These are phyloP conservation scores for Murina feae DNA, from an alignment of 2,113 vertebrate species.

Conservation along the genomic window DNA sequence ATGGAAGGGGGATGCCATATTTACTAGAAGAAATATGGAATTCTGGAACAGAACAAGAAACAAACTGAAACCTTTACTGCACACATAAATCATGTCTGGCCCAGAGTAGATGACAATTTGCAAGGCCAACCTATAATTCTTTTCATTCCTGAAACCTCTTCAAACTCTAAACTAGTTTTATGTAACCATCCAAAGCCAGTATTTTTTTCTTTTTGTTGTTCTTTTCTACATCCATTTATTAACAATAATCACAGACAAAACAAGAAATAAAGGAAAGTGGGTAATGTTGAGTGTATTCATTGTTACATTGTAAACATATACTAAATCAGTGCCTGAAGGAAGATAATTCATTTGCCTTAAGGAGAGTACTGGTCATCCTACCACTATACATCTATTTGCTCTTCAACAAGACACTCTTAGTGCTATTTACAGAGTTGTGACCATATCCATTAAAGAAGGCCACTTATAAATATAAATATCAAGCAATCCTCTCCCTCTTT, in stretches of 20 bases:
- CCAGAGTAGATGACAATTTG: constrained; percentile 54
- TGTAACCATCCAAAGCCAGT: constrained; percentile 30
- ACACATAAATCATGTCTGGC: constrained; percentile 58
- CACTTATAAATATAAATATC: background rate
- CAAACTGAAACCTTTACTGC: constrained; percentile 45
- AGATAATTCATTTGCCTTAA: background rate
- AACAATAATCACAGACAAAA: constrained; percentile 51
- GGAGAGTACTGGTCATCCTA: background rate
- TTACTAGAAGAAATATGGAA: constrained; percentile 37
- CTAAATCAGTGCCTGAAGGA: background rate
- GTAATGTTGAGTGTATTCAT: background rate
- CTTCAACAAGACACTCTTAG: background rate
- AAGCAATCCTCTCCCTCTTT: background rate
- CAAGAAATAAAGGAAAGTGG: constrained; percentile 30
- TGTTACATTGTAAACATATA: background rate
- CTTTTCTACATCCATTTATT: constrained; percentile 52
- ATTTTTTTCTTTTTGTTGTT: background rate
- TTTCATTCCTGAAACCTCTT: constrained; percentile 62
- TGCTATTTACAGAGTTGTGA: constrained; percentile 2
- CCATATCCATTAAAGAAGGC: background rate
- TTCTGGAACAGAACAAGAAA: constrained; percentile 47
- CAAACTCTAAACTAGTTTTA: constrained; percentile 46
- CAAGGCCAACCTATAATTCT: constrained; percentile 63
- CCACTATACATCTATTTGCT: background rate
- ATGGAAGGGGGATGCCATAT: background rate